Percentiles rank a stretch among this genome's conserved stretches.
phyloP scores from a whole-genome alignment of 2,888 invertebrate genomes.

The Gryllus longicercus region DNA sequence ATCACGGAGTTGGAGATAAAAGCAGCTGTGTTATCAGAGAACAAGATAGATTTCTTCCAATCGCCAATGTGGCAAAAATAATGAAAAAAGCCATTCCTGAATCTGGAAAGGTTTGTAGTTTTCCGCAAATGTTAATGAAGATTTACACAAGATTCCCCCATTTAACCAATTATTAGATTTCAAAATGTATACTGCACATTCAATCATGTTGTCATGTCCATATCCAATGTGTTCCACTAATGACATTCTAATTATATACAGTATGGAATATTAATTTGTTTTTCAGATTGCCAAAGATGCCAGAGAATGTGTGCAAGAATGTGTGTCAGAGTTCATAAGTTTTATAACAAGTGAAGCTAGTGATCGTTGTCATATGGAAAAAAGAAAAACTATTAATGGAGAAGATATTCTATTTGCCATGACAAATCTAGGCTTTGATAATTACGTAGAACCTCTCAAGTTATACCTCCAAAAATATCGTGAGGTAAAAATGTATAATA shows the following conservation, averaged over 20 bases:
- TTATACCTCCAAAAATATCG: conserved; percentile 92
- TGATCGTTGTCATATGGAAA: conserved; percentile 94
- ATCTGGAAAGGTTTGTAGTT: conserved; percentile 70
- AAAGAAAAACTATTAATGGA: conserved; percentile 97
- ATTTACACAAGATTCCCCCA: background rate
- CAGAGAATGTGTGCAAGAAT: conserved; percentile 97
- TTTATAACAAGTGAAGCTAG: conserved; percentile 99
- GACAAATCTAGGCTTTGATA: conserved; percentile 94
- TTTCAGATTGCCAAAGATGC: conserved; percentile 93
- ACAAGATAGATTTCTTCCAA: conserved; percentile 95
- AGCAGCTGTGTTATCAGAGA: conserved; percentile 70
- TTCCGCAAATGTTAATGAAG: background rate
- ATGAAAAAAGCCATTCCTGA: conserved; percentile 98
- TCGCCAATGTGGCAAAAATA: conserved; percentile 98
- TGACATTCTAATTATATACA: too few species aligned
- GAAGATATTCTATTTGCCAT: conserved; percentile 97
- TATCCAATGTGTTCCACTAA: too few species aligned
- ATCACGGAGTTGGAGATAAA: conserved; percentile 64
- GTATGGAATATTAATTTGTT: too few species aligned
- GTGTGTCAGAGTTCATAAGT: conserved; percentile 98
- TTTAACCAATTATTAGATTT: background rate
- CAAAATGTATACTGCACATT: too few species aligned
- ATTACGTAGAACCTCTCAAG: conserved; percentile 94
- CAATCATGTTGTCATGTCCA: too few species aligned
- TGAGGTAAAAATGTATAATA: conserved; percentile 57